Evolutionary conservation across 2,888 invertebrate species (phyloP), one percentile per base, ranked within the genome.

Genomic region (Eilema caniola): DNA sequence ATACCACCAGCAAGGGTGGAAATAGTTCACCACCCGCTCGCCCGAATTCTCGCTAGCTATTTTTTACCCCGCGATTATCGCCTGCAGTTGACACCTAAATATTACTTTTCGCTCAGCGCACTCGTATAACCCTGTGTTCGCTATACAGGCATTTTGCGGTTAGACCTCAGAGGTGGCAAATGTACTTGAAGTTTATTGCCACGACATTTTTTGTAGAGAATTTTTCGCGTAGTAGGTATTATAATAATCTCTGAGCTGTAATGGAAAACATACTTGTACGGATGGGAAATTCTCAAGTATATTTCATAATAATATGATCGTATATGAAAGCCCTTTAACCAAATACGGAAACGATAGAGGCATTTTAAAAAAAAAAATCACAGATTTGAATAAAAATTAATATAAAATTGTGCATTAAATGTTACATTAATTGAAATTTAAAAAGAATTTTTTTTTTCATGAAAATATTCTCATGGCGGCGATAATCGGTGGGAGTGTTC

Each of bases 11-110:
- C 91, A 92, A 93, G 93, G 94, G 94, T 93, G 92, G 89, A 90
- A 91, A 90, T 93, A 94, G 94, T 94, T 90, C 90, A 77, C 82
- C 87, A 83, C 82, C 79, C 82, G 79, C 81, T 76, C 67, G 37
- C 70, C 62, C 59, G 75, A 75, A 83, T 84, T 87, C 79, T 65
- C 85, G 85, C 85, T 81, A 90, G 88, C 93, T 86, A 95, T 95
- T 95, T 95, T 95, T 95, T 94, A 94, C 89, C 86, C 89, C 90
- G 90, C 92, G 93, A 94, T 95, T 92, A 95, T 94, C 94, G 95
- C 90, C 89, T 95, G 95, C 93, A 92, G 90, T 93, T 95, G 95
- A 95, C 95, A 94, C 92, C 94, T 94, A 92, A 94, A 94, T 95
- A 95, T 95, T 94, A 93, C 93, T 92, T 93, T 93, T 91, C 90